Percentiles rank a stretch among this genome's conserved stretches.
These are phyloP conservation scores for Corynorhinus townsendii DNA, from an alignment of 2,113 vertebrate species.

Conservation along the genomic window DNA sequence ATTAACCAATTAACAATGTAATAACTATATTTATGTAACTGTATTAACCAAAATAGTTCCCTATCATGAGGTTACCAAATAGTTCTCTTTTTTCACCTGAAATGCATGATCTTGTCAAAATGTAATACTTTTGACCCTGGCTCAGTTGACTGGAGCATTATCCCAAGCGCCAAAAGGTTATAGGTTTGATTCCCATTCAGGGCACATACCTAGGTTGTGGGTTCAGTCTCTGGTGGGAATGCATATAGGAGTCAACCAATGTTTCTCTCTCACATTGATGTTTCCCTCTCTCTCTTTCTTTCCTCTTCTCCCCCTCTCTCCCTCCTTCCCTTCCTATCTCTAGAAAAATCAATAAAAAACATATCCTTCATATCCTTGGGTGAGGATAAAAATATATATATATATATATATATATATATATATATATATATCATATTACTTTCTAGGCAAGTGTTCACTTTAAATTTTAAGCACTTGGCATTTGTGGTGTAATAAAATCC, in stretches of 20 bases:
- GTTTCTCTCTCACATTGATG: neutral
- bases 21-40: neutral
- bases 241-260: neutral
- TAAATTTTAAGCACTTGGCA: neutral
- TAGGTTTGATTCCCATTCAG: neutral
- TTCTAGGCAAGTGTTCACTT: neutral
- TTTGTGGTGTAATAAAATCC: slow-evolving; percentile 12
- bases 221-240: neutral
- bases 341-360: neutral
- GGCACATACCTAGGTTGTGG: neutral
- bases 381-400: neutral
- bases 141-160: neutral
- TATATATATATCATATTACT: neutral
- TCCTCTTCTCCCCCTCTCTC: too few relatives aligned
- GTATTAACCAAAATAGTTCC: neutral
- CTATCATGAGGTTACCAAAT: neutral
- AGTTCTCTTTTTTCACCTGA: neutral
- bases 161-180: neutral
- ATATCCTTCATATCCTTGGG: neutral
- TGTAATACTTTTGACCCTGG: neutral
- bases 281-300: neutral
- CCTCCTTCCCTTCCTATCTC: neutral
- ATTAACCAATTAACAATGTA: neutral
- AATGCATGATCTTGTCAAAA: neutral
- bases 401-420: neutral